A percentile compares a stretch with the other conserved stretches of the same genome.
These are phyloP conservation scores for Drymodes brunneopygia DNA, from an alignment of 2,113 vertebrate genomes.

Conservation along the genomic window DNA sequence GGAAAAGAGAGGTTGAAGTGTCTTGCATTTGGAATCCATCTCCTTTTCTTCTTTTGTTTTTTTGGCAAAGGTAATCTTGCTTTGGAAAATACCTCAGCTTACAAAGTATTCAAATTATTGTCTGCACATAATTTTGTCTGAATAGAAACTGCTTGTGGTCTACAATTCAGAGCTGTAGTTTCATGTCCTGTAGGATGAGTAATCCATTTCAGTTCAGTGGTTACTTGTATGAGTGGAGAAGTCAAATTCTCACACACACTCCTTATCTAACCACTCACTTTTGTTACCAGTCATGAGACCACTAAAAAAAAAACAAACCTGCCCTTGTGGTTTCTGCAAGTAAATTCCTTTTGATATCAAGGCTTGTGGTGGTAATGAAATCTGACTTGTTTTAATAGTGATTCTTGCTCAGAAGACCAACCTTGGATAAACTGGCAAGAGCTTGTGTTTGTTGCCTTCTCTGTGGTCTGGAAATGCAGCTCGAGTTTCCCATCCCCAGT, in stretches of 20 bases:
- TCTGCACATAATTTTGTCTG: not conserved
- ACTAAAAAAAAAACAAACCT: not conserved
- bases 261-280: not conserved
- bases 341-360: not conserved
- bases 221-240: not conserved
- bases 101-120: not conserved
- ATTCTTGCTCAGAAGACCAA: not conserved
- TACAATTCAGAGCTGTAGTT: not conserved
- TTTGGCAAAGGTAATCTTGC: not conserved
- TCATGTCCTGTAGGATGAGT: not conserved
- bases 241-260: not conserved
- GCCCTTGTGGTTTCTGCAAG: constrained; percentile 16
- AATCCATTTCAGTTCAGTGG: not conserved
- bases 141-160: not conserved
- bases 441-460: not conserved
- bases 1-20: not conserved
- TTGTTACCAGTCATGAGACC: constrained; percentile 3
- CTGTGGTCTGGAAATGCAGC: not conserved
- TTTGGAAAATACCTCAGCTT: not conserved
- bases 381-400: constrained; percentile 16
- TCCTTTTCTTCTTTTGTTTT: not conserved
- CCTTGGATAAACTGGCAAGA: not conserved
- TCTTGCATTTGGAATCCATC: not conserved
- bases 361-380: constrained; percentile 20
- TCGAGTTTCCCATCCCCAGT: not conserved